Base-by-base conservation (phyloP, 2,888 invertebrate species). In the Laspeyria flexula region DNA sequence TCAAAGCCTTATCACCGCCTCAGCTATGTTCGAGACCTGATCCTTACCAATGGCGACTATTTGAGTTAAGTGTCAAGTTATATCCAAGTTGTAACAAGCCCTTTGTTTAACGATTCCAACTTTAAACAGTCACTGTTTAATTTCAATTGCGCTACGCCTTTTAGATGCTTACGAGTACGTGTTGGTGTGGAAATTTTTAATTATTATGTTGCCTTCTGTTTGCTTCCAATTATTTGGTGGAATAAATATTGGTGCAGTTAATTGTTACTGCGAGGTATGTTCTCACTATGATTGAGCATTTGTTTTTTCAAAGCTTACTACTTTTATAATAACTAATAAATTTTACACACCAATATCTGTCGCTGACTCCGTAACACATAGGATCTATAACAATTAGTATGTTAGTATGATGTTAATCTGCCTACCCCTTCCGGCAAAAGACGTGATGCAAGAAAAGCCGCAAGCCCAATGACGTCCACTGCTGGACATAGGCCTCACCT, bases 31-130 rank as follows among this genome's bases (percentile, higher is more conserved):
- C 23, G 27, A 23, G 43, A 34, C 46, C 60, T 31, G 10, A 31
- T 37, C 50, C 43, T 45, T 51, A 55, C 41, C 23, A 43, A 29
- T 10, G 27, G 39, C 25, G 50, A 58, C 60, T 58, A 56, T 65
- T 52, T 50, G 13, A 62, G 45, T 42, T 57, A 59, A 69, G 68
- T 71, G 57, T 59, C 68, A 71, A 71, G 71, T 71, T 67, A 64
- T 52, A 64, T 55, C 58, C 56, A 61, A 73, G 62, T 73, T 60
- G 64, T 61, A 65, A 71, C 65, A 61, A 63, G 65, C 59, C 66
- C 73, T 75, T 68, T 71, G 71, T 73, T 65, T 73, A 75, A 68
- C 68, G 67, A 67, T 65, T 63, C 59, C 51, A 61, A 70, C 62
- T 74, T 68, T 47, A 65, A 65, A 61, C 60, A 57, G 57, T 56